Base-by-base conservation (phyloP, 2,113 vertebrate species). In the Lycocorax pyrrhopterus region DNA sequence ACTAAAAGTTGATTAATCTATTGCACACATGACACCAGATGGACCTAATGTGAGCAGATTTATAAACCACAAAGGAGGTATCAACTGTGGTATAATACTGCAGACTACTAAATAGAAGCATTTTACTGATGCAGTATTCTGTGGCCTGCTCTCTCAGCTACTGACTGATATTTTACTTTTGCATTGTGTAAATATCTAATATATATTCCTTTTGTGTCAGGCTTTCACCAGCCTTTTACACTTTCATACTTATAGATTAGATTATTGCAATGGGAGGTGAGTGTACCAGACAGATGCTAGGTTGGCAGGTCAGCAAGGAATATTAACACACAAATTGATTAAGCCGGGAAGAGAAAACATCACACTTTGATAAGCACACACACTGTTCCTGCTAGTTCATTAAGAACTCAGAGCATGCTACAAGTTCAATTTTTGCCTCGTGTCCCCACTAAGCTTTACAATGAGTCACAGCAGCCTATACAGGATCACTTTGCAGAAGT, bases 301-400 rank as follows among this genome's bases (percentile, higher is more conserved):
- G 23, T 29, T 91, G 80, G 41, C n/a, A 49, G 56, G 44, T 76
- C 80, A 84, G 58, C 32, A 89, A 91, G 37, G 66, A 89, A 82
- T 29, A 66, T 89, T 87, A 91, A 78, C 37, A 68, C 47, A 64
- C 5, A 92, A 81, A 87, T 82, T 85, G 88, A 87, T 92, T 95
- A 84, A 82, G 16, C 27, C 1, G 3, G 37, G 43, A 84, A 63
- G 47, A 84, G 68, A 92, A 91, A 93, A 79, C 53, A 76, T 75
- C n/a, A 41, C 49, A 63, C 80, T 68, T 75, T 84, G 60, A 46
- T 78, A 91, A 94, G 69, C 49, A 64, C 20, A 27, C 7, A 16
- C 56, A 8, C 74, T 72, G 32, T 39, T 87, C 17, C 56, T 89
- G 35, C 6, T 91, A 49, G 20, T 72, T 89, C 52, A 68, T 94